Conservation (phyloP, 2,797 vertebrate genomes). For the Sebastes hubbsi region DNA sequence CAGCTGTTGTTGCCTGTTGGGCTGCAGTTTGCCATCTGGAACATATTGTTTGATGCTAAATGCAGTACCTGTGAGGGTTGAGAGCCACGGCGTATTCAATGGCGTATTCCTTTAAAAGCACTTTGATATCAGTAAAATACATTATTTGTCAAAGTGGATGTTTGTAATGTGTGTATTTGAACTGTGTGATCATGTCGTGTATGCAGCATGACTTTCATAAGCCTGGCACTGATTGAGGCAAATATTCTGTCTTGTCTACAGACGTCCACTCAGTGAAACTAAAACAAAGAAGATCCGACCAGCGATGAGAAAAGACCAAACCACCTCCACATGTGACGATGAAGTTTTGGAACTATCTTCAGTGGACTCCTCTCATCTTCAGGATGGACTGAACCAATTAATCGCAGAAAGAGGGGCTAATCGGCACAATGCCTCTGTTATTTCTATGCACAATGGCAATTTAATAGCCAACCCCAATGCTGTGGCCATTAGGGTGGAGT, state of each 20-base stretch:
- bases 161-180: not conserved
- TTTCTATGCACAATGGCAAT: slow-evolving; percentile 67
- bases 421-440: slow-evolving; percentile 57
- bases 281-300: slow-evolving; percentile 71
- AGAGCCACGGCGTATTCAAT: no score
- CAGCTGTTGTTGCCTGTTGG: no score
- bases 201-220: not conserved
- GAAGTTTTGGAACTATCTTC: slow-evolving; percentile 75
- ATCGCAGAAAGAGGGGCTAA: slow-evolving; percentile 44
- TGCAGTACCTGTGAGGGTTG: no score
- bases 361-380: slow-evolving; percentile 64
- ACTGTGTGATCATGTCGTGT: not conserved
- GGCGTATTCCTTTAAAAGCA: not conserved
- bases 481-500: slow-evolving; percentile 56
- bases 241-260: slow-evolving; percentile 55
- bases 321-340: slow-evolving; percentile 85
- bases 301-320: slow-evolving; percentile 85
- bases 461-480: slow-evolving; percentile 80
- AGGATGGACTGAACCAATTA: slow-evolving; percentile 64
- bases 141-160: not conserved
- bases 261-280: slow-evolving; percentile 67
- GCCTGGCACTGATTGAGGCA: not conserved
- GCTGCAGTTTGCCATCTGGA: no score
- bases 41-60: no score
- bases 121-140: not conserved